Base-by-base conservation (phyloP, 2,888 invertebrate species). In the Ariolimax columbianus region DNA sequence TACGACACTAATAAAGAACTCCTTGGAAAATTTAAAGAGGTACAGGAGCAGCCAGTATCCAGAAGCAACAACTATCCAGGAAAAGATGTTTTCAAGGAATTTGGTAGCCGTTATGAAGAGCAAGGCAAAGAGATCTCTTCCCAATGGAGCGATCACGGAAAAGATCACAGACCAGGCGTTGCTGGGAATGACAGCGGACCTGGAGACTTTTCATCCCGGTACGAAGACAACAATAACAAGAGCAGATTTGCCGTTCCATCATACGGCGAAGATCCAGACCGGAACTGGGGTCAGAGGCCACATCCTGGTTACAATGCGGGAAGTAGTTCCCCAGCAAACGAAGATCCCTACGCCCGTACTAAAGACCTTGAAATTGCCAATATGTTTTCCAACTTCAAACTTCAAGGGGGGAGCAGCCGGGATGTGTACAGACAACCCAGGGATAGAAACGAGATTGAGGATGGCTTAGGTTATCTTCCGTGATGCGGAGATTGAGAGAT, bases 401-500 rank as follows among this genome's bases (percentile, higher is more conserved):
- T 85, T n/a, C 84, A 86, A 38, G 83, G 83, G 43, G 75, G 82
- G 0, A 77, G 72, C 7, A 40, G 59, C 43, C 33, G 30, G 7
- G 77, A 84, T 55, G 82, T 70, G 47, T 77, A 85, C 51, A 30
- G 77, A 36, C 83, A 47, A 73, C 83, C 86, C 11, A 85, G 79
- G 26, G 87, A 88, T 38, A 87, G 85, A 26, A 89, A 87, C 68
- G 89, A 92, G 81, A 91, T 92, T 86, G 92, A 92, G 85, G 88
- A 90, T 59, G 89, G 89, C 0, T 86, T 92, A 17, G 92, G 92
- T 85, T 92, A 92, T 86, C 91, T 90, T 78, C 91, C 91, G 36
- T 92, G 86, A 90, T 30, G 14, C 14, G 47, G 47, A 7, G 7
- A 47, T 7, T 11, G 47, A 47, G 47, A 47, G 47, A 47, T 47